Conservation (phyloP, 2,113 vertebrate genomes). For the Dunckerocampus dactyliophorus region DNA sequence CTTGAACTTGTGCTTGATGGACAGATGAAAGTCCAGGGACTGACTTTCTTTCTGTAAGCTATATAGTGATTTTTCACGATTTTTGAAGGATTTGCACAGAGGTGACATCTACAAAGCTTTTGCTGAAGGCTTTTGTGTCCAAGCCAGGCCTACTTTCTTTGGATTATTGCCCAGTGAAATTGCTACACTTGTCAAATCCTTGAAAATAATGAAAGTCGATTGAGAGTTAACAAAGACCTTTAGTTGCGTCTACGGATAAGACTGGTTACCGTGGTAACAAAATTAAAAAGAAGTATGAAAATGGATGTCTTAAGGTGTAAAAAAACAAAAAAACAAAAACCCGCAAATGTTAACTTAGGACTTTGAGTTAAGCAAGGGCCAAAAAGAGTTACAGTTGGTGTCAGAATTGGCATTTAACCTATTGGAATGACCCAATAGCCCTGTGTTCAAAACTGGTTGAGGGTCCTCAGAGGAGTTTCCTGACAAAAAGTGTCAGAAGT, state of each 20-base stretch:
- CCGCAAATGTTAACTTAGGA: background rate
- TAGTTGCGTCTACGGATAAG: constrained; percentile 38
- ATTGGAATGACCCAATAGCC: too few relatives aligned
- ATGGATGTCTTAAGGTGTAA: background rate
- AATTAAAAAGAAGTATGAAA: constrained; percentile 18
- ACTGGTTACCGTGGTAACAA: constrained; percentile 48
- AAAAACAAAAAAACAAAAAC: background rate
- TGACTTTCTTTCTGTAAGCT: background rate
- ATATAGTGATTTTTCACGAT: constrained; percentile 11
- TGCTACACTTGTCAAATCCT: constrained; percentile 21
- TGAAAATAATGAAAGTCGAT: constrained; percentile 38
- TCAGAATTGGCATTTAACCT: too few relatives aligned
- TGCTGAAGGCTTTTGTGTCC: constrained; percentile 9
- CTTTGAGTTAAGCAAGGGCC: background rate
- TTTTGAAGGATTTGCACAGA: constrained; percentile 7
- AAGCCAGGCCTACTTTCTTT: background rate
- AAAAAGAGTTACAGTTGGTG: too few relatives aligned
- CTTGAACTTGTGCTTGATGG: constrained; percentile 17
- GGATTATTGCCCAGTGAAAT: constrained; percentile 14
- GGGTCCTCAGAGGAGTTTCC: too few relatives aligned
- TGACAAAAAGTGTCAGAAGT: too few relatives aligned
- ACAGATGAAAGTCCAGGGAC: background rate
- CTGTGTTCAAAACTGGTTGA: too few relatives aligned
- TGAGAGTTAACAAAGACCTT: constrained; percentile 30
- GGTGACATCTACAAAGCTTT: constrained; percentile 16